phyloP scores from a whole-genome alignment of 2,113 vertebrate genomes.

The Excalfactoria chinensis region DNA sequence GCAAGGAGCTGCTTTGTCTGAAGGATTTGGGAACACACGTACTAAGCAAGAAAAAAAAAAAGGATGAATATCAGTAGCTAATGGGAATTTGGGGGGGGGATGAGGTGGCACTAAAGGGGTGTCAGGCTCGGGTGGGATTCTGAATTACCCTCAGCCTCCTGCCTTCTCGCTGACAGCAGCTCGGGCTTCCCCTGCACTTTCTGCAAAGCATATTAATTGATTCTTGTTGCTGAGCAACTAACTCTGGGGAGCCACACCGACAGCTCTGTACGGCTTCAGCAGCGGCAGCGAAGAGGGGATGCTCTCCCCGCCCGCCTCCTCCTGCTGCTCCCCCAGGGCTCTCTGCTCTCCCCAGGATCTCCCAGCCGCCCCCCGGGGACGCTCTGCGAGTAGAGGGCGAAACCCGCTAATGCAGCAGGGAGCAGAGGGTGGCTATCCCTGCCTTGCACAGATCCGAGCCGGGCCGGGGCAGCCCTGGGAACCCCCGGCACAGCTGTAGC shows the following conservation, averaged over 20 bases:
- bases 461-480: fast-evolving
- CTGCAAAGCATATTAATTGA: conserved; percentile 87
- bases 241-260: conserved; percentile 84
- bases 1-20: neutral
- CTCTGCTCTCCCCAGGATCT: neutral
- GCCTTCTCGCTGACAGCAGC: conserved; percentile 57
- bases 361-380: neutral
- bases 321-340: neutral
- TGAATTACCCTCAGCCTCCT: conserved; percentile 49
- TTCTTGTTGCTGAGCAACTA: conserved; percentile 90
- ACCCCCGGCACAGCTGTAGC: fast-evolving
- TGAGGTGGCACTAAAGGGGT: neutral
- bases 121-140: neutral
- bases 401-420: neutral
- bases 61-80: neutral
- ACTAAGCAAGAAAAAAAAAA: neutral
- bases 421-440: neutral
- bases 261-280: conserved; percentile 47
- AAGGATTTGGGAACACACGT: neutral
- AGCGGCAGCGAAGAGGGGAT: neutral
- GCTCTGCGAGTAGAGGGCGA: neutral
- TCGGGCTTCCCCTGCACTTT: conserved; percentile 80
- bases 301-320: neutral
- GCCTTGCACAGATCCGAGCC: neutral
- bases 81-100: neutral